Evolutionary conservation across 2,113 vertebrate species (phyloP).

Genomic region (Microtus montanus): DNA sequence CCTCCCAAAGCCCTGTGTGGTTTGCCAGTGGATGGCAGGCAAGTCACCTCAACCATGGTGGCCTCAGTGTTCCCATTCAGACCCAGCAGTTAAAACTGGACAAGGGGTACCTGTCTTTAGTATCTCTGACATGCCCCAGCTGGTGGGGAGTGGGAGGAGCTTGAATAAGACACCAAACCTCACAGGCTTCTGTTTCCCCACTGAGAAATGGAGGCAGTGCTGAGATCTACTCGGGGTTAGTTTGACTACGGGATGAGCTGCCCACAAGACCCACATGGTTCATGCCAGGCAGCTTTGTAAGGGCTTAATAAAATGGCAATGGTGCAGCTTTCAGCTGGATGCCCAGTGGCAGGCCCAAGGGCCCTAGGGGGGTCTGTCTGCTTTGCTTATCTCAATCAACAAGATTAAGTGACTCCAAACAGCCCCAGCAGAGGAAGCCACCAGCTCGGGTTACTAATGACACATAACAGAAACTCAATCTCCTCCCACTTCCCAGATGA

Average conservation of each 20-base stretch:
- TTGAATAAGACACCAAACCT: background rate
- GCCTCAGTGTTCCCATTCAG: background rate
- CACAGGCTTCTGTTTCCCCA: background rate
- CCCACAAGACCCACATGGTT: rapidly evolving
- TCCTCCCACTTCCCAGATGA: slow-evolving; percentile 16
- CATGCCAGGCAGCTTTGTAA: background rate
- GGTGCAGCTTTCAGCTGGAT: background rate
- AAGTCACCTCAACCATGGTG: background rate
- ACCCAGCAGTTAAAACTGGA: background rate
- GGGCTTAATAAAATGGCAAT: rapidly evolving
- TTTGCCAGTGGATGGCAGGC: background rate
- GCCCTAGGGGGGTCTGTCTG: background rate
- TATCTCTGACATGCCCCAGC: background rate
- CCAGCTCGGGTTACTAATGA: slow-evolving; percentile 44
- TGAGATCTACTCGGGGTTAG: background rate
- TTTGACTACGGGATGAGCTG: rapidly evolving
- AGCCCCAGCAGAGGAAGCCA: background rate
- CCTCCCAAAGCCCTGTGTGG: background rate
- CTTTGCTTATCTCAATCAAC: background rate
- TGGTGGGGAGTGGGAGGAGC: background rate
- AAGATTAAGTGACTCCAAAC: slow-evolving; percentile 25
- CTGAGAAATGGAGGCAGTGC: background rate
- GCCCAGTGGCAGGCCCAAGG: background rate
- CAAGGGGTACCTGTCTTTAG: background rate
- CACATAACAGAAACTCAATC: slow-evolving; percentile 38